These are phyloP conservation scores for Phyllotis vaccarum DNA, from an alignment of 2,797 vertebrate genomes.

Conservation along the genomic window DNA sequence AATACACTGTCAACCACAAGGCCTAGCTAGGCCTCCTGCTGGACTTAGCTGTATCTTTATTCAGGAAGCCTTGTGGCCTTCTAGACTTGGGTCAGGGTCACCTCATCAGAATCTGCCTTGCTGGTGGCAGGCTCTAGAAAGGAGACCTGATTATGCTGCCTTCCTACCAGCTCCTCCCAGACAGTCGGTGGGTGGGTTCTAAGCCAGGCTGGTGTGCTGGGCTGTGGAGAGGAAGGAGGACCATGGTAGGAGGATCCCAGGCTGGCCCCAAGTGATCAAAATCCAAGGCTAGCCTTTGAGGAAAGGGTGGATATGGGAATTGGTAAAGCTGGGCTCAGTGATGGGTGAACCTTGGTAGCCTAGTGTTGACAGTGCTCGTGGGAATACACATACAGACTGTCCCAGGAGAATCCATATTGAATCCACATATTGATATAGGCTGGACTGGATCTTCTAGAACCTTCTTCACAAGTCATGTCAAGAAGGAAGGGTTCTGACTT, in stretches of 20 bases:
- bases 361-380: background rate
- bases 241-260: background rate
- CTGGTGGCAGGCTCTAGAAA: background rate
- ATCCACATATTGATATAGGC: background rate
- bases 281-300: background rate
- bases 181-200: background rate
- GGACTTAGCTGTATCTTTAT: background rate
- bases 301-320: background rate
- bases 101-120: background rate
- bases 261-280: background rate
- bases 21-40: background rate
- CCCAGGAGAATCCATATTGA: background rate
- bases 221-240: background rate
- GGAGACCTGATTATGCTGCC: accelerated
- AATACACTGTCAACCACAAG: background rate
- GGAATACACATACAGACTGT: accelerated
- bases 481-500: background rate
- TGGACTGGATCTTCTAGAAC: background rate
- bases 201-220: background rate
- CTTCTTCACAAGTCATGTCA: background rate
- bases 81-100: background rate
- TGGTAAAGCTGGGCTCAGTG: background rate
- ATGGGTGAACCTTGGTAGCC: background rate
- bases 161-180: background rate
- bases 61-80: background rate